A percentile compares a stretch with the other conserved stretches of the same genome.
Conservation (phyloP, 2,113 vertebrate genomes). For the Hyperopisus bebe region DNA sequence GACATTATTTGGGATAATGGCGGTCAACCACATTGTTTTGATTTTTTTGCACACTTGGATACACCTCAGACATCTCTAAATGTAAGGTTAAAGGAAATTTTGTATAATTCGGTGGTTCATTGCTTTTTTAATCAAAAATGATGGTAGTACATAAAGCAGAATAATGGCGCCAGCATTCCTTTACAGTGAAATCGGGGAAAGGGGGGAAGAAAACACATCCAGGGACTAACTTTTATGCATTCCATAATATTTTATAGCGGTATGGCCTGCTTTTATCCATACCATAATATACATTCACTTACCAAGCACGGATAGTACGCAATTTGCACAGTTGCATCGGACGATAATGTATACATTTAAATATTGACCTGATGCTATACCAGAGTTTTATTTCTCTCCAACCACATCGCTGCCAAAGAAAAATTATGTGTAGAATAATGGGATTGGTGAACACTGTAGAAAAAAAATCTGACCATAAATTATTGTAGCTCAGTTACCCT, state of each 20-base stretch:
- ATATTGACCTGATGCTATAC: background rate
- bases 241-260: background rate
- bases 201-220: background rate
- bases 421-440: background rate
- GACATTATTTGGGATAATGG: background rate
- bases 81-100: background rate
- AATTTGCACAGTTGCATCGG: background rate
- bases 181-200: background rate
- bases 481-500: background rate
- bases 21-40: background rate
- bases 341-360: background rate
- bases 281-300: background rate
- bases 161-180: background rate
- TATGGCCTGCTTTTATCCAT: background rate
- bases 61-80: background rate
- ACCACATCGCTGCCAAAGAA: background rate
- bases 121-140: background rate
- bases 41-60: background rate
- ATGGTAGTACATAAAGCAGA: background rate
- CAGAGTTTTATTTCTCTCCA: background rate
- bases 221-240: background rate
- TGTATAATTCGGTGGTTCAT: background rate
- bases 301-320: background rate
- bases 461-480: background rate
- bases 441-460: background rate